Percentiles rank a stretch among this genome's conserved stretches.
Evolutionary conservation across 2,113 vertebrate species (phyloP).

Genomic region (Xenopus tropicalis): UCB_Xtro_10.0 CM004444.2:127678501-127679000

Average conservation of each 20-base stretch:
- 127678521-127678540: constrained; percentile 89
- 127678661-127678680: constrained; percentile 98
- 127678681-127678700: constrained; percentile 97
- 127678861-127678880: too few relatives aligned
- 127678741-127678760: constrained; percentile 92
- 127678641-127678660: constrained; percentile 99
- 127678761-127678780: constrained; percentile 71
- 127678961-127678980: too few relatives aligned
- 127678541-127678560: constrained; percentile 95
- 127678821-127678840: constrained; percentile 21
- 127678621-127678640: constrained; percentile 99
- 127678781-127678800: constrained; percentile 34
- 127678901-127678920: too few relatives aligned
- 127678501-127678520: constrained; percentile 76
- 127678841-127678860: constrained; percentile 23
- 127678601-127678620: constrained; percentile 99
- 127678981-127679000: too few relatives aligned
- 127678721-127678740: constrained; percentile 97
- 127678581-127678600: constrained; percentile 99
- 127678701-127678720: constrained; percentile 85
- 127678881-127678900: too few relatives aligned
- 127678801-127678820: constrained; percentile 43
- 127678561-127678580: constrained; percentile 99
- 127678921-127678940: too few relatives aligned
- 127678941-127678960: too few relatives aligned